Base-by-base conservation (phyloP, 1,140 invertebrate genomes). In the Bilobella aurantiaca region DNA sequence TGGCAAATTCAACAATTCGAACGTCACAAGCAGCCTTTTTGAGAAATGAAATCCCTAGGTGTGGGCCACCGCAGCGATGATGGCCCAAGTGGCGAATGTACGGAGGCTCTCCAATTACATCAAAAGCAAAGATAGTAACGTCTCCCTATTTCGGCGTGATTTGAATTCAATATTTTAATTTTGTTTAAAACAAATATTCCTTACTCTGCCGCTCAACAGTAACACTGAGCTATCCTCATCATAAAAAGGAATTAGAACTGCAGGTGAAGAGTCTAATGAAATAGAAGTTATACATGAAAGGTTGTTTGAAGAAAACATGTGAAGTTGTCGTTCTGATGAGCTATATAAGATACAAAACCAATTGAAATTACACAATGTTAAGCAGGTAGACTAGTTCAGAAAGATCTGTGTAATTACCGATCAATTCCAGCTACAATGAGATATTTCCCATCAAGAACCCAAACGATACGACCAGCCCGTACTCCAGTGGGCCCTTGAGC, bases 191-290 rank as follows among this genome's bases (percentile, higher is more conserved):
- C 18, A 42, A 57, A 64, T 8, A 46, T 1, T 25, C 69, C 71
- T 81, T 78, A 91, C 91, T 77, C 91, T 87, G 76, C 91, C 91
- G 46, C 91, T 93, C 5, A 95, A 81, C 78, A 95, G 95, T n/a
- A 96, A 76, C 0, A 92, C 94, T 16, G 86, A 89, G 74, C 89
- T 93, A 74, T 95, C 92, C 75, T 92, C 89, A 78, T 96, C 93
- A 75, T 94, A 93, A 78, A 86, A 87, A 16, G 89, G 90, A 74
- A 95, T 89, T 5, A 96, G 78, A 74, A 96, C 91, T 29, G 92
- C 88, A 27, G 93, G 93, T 25, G 90, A 93, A 2, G 92, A 89
- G 78, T 95, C 91, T 63, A 95, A 76, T 5, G 88, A 86, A 31
- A 90, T 84, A 0, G 86, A 88, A 16, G 65, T 37, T 2, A 72